phyloP scores from a whole-genome alignment of 2,888 invertebrate species.

The Rhodophaea formosa region DNA sequence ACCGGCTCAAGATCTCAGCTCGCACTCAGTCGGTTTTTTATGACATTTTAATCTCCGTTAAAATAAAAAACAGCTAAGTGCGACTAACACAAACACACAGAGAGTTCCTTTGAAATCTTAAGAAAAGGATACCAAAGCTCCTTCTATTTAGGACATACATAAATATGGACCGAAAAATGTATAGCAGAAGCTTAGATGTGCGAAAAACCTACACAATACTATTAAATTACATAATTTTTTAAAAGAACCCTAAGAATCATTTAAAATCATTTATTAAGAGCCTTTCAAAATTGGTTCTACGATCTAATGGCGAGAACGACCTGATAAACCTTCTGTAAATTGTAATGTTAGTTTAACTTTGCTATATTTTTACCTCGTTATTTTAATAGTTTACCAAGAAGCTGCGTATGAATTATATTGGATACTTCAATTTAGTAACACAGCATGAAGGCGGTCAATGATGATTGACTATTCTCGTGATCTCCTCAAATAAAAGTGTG shows the following conservation, averaged over 20 bases:
- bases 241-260: too few species aligned
- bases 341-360: neutral
- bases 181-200: too few species aligned
- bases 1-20: neutral
- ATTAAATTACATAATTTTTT: too few species aligned
- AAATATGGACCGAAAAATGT: too few species aligned
- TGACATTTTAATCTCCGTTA: conserved; percentile 1
- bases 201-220: too few species aligned
- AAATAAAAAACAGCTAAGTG: neutral
- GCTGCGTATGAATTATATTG: neutral
- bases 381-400: neutral
- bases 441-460: conserved; percentile 13
- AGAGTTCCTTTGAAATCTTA: too few species aligned
- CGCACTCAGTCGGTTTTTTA: neutral
- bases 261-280: too few species aligned
- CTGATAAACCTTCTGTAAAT: neutral
- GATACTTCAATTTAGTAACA: neutral
- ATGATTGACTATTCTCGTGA: conserved; percentile 5
- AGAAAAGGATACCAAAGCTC: too few species aligned
- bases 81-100: too few species aligned
- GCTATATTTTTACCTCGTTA: neutral
- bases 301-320: too few species aligned
- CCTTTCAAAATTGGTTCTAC: neutral
- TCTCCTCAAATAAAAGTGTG: conserved; percentile 6
- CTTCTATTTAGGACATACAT: too few species aligned